Conservation (phyloP, 2,797 vertebrate species). For the Anableps anableps region DNA sequence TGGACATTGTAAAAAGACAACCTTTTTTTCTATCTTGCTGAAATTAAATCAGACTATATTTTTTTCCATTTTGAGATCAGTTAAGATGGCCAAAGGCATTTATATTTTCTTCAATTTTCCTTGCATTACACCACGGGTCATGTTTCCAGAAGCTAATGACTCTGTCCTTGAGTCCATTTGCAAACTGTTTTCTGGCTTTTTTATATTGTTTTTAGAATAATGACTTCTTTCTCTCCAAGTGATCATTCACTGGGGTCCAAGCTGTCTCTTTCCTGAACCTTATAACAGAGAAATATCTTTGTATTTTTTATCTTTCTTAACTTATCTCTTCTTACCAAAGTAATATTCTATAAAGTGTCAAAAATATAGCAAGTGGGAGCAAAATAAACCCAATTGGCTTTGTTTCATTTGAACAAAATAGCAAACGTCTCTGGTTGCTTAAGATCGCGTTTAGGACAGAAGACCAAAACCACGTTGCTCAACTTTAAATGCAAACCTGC, state of each 20-base stretch:
- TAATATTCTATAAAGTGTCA: neutral
- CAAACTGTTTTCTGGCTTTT: neutral
- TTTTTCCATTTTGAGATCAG: neutral
- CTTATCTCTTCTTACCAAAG: neutral
- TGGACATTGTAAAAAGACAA: neutral
- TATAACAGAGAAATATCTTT: neutral
- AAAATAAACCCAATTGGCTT: neutral
- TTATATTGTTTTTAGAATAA: neutral
- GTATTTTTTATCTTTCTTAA: neutral
- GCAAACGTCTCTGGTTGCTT: neutral
- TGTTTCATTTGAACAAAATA: neutral
- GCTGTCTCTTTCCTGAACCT: neutral
- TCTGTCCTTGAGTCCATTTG: neutral
- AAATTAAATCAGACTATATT: neutral
- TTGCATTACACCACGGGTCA: neutral
- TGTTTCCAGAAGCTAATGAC: neutral
- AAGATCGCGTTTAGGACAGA: conserved; percentile 22
- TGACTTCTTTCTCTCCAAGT: neutral
- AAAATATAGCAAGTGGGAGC: too few relatives aligned
- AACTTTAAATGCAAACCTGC: conserved; percentile 36
- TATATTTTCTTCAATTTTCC: neutral
- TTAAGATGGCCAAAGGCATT: neutral
- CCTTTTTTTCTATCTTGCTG: neutral
- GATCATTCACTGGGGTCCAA: neutral
- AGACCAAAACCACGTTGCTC: conserved; percentile 36